These are phyloP conservation scores for Zaprionus lachaisei DNA, from an alignment of 1,140 invertebrate genomes.

Conservation along the genomic window DNA sequence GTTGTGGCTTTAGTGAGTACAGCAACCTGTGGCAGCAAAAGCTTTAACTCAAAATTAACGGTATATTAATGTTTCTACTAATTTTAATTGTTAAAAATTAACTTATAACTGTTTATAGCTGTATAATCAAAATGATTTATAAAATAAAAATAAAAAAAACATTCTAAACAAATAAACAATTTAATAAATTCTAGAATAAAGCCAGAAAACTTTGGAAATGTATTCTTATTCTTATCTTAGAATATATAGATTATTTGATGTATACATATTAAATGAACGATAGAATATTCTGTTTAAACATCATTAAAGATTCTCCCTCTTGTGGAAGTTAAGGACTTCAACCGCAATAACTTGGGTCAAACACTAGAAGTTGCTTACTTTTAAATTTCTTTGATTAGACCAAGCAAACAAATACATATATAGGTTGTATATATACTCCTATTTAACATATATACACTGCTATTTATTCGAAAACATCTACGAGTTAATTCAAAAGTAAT, in stretches of 20 bases:
- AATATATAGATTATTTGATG: no score
- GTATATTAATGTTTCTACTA: background rate
- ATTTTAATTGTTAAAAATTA: background rate
- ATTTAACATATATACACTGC: background rate
- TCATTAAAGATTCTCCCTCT: background rate
- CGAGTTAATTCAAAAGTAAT: slow-evolving; percentile 7
- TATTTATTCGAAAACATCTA: background rate
- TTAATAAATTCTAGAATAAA: background rate
- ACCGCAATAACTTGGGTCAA: background rate
- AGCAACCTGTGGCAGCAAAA: slow-evolving; percentile 3
- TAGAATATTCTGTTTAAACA: background rate
- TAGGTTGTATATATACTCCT: background rate
- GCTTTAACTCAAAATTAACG: slow-evolving; percentile 17
- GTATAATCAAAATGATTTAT: no score
- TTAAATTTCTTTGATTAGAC: background rate
- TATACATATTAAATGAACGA: no score
- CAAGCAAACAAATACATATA: background rate
- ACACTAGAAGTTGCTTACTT: background rate
- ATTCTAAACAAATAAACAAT: background rate
- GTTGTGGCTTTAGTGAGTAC: background rate
- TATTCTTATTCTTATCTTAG: no score
- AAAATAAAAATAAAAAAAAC: background rate
- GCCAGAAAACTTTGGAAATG: no score
- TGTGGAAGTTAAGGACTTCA: no score
- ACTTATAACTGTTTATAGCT: background rate